Base-by-base conservation (phyloP, 1,140 invertebrate genomes). In the Luehdorfia chinensis region DNA sequence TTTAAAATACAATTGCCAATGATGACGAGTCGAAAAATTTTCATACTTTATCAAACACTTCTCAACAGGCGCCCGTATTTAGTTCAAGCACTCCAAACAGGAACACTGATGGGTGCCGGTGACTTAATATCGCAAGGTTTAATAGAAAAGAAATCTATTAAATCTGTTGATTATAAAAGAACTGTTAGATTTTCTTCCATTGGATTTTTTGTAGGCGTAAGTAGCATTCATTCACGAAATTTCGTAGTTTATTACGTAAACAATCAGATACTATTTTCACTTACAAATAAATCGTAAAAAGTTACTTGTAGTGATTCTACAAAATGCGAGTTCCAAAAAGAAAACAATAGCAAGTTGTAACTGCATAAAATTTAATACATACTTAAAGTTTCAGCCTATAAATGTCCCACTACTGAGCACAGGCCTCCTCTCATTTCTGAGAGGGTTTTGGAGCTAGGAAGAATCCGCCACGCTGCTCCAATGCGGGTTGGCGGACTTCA, bases 51-150 rank as follows among this genome's bases (percentile, higher is more conserved):
- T 59, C 68, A 84, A 61, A 68, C 70, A 48, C 33, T 71, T 18
- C 66, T 88, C 18, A 60, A 47, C 7, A 69, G 69, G 31, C 66
- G 77, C 39, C 87, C 86, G 0, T 75, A 85, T 47, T 54, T 85
- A 36, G 66, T 84, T 4, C 87, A 88, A 75, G 75, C 86, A 4
- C 51, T 87, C n/a, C 88, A 89, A 78, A 87, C 87, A 5, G 87
- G 85, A 13, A 27, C 79, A 2, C 55, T 89, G 47, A 88, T 89
- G 88, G 85, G 75, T 18, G 66, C 77, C 16, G 88, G 88, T 11
- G 88, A 89, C 67, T 12, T 87, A 12, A 87, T 88, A 57, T 84
- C 87, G 2, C 88, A 89, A 67, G 79, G 67, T 12, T 19, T 87
- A 11, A 68, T 89, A 36, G 88, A 89, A 72, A 75, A 83, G 43